Evolutionary conservation across 2,797 vertebrate species (phyloP), one percentile per base, ranked within the genome.

Genomic region (Tokudaia tokunoshimensis): DNA sequence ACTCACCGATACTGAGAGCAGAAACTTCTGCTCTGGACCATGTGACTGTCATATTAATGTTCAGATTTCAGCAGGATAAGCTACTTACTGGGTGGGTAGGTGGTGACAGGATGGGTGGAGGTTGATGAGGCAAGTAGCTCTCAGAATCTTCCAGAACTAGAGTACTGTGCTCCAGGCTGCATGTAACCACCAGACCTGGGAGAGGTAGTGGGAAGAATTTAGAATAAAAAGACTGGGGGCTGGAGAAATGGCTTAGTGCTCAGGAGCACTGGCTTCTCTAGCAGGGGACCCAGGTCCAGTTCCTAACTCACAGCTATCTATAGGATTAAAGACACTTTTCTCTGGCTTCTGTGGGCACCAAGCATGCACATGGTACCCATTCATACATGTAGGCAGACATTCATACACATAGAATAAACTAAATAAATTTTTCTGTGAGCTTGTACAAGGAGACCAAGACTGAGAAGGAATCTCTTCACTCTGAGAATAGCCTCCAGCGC

Each of bases 61-160:
- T 91, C 63, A n/a, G 61, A 50, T 22, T 6, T 52, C 29, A 37
- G 5, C n/a, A 20, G 52, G 37, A 67, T 72, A 55, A 91, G 82
- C 65, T 11, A 1, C 65, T 86, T 79, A 59, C 91, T 78, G 79
- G 37, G 12, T 22, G 14, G 75, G 50, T 41, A 50, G 20, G 55
- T 75, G 24, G 34, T 41, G 9, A 19, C 81, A 88, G 37, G 37
- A 8, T 24, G 19, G 76, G 50, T 87, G 72, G 76, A 47, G 41
- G 52, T 29, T 81, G 12, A n/a, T 70, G 47, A 41, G 76, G 13
- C 82, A 80, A 57, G 44, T 74, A 26, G n/a, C 37, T 93, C 95
- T 92, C 41, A n/a, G 92, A 94, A 84, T 92, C 91, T 86, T 94
- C 65, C 87, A 95, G 67, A 89, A 31, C 75, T 80, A 15, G 41